Percentiles rank a stretch among this genome's conserved stretches.
Conservation (phyloP, 2,113 vertebrate species). For the Tapirus terrestris region DNA sequence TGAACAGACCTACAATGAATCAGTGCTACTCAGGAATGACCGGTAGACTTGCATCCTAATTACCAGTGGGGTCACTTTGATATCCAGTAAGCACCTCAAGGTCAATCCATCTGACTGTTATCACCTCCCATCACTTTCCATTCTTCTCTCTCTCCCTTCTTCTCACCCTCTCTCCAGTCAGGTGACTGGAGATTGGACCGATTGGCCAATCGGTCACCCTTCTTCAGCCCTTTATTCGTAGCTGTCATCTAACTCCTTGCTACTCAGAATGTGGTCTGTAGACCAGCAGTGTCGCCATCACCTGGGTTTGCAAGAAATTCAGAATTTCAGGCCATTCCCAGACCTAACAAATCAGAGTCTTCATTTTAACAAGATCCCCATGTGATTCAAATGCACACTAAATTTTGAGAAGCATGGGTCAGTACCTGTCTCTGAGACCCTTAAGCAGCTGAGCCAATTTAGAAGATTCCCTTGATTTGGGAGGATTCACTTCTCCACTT, state of each 20-base stretch:
- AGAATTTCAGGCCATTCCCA: background rate
- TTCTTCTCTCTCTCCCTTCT: background rate
- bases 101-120: background rate
- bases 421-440: background rate
- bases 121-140: background rate
- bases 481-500: background rate
- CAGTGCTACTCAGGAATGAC: background rate
- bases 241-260: background rate
- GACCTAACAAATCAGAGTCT: background rate
- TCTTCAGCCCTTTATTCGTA: background rate
- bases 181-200: too few relatives aligned
- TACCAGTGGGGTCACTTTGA: background rate
- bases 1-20: background rate
- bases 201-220: background rate
- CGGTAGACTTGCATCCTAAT: background rate
- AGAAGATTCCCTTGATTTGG: background rate
- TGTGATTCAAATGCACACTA: rapidly evolving
- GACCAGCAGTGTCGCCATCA: background rate
- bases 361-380: background rate
- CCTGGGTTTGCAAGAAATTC: background rate
- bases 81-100: background rate
- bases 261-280: background rate
- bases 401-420: background rate
- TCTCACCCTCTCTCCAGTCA: background rate
- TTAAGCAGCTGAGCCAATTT: background rate